Evolutionary conservation across 2,888 invertebrate species (phyloP).

Genomic region (Vesta saturnalis): DNA sequence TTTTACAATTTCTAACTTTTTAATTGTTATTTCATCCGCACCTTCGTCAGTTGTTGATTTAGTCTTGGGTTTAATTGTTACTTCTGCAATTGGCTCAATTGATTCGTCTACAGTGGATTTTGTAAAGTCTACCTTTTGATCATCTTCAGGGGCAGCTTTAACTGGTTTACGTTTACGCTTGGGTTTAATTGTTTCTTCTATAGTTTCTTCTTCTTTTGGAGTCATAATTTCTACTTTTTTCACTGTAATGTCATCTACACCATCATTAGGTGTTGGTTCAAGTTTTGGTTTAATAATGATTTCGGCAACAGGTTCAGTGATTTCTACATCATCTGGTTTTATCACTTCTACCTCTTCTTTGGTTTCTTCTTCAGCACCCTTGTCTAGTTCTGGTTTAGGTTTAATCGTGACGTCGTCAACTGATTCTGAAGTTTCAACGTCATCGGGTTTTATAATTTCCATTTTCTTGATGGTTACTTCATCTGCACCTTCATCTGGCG

Average conservation of each 20-base stretch:
- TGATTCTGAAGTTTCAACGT: constrained; percentile 49
- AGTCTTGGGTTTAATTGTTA: constrained; percentile 38
- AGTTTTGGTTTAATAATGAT: constrained; percentile 52
- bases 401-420: constrained; percentile 46
- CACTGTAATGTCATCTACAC: constrained; percentile 37
- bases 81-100: constrained; percentile 41
- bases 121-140: constrained; percentile 46
- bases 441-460: constrained; percentile 47
- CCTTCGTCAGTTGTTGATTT: constrained; percentile 57
- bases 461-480: constrained; percentile 61
- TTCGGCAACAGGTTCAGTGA: constrained; percentile 47
- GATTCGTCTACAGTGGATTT: constrained; percentile 65
- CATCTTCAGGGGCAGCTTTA: constrained; percentile 57
- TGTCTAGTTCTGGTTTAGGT: constrained; percentile 51
- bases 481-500: constrained; percentile 60
- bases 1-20: constrained; percentile 53
- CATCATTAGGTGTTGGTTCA: constrained; percentile 44
- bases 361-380: constrained; percentile 62
- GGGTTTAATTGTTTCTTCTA: constrained; percentile 48
- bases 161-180: constrained; percentile 41
- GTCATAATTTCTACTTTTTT: constrained; percentile 74
- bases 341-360: constrained; percentile 52
- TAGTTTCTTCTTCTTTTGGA: constrained; percentile 62
- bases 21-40: constrained; percentile 61
- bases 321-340: constrained; percentile 49